Conservation (phyloP, 2,113 vertebrate species). For the Haplochromis vanheusdeni region DNA sequence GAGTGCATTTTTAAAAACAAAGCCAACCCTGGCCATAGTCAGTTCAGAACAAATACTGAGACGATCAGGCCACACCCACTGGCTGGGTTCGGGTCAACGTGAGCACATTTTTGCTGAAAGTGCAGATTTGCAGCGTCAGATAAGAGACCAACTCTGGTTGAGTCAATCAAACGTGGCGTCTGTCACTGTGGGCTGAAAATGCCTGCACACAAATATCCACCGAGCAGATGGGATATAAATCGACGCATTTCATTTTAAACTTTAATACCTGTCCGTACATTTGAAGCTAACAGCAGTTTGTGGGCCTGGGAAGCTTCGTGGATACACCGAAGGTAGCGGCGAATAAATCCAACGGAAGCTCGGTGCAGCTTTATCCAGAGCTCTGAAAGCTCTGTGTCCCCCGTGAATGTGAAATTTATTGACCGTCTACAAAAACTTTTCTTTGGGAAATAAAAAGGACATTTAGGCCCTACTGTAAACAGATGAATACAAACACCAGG, state of each 20-base stretch:
- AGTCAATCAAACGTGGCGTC: not conserved
- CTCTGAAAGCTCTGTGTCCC: not conserved
- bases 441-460: slow-evolving; percentile 18
- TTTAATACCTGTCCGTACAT: not conserved
- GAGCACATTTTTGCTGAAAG: not conserved
- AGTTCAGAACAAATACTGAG: not conserved
- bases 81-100: not conserved
- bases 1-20: not conserved
- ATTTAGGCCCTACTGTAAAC: slow-evolving; percentile 43
- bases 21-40: not conserved
- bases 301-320: not conserved
- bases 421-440: slow-evolving; percentile 22
- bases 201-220: not conserved
- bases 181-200: not conserved
- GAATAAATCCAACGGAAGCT: not conserved
- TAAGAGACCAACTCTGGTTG: not conserved
- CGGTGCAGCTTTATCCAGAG: not conserved
- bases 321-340: not conserved
- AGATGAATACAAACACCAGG: slow-evolving; percentile 59
- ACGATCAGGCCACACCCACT: not conserved
- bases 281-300: not conserved
- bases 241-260: not conserved
- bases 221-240: not conserved
- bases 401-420: slow-evolving; percentile 19
- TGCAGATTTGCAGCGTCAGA: not conserved